Evolutionary conservation across 2,888 invertebrate species (phyloP), one percentile per base, ranked within the genome.

Genomic region (Microctonus hyperodae): DNA sequence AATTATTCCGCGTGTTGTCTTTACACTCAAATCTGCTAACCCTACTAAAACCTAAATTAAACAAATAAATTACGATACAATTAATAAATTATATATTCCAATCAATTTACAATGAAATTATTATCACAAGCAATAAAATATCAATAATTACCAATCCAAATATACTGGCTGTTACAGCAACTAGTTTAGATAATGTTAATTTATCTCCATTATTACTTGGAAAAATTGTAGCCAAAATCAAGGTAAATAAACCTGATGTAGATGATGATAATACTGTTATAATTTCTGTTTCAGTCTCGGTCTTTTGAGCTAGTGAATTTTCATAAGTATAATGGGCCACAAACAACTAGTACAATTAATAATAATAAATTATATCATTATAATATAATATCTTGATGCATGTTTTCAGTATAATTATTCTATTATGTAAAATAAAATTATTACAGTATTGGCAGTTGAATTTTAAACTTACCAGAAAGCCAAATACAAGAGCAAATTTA

Each of bases 251-350:
- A 74, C 94, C 93, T 53, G 97, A 93, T 0, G 94, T 91, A 31
- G 96, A 94, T 70, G 95, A 94, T 78, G 95, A 94, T 78, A 97
- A 87, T 62, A 97, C 90, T 74, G 95, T 95, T 50, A 97, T 95
- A 67, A 96, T 89, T 64, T 94, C 93, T 13, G 95, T 90, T 79
- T 94, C 91, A 3, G 95, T 92, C 16, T 16, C 16, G 20, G 16
- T 44, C 16, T 16, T 44, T 85, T 93, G 89, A 62, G 91, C 88
- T 70, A 97, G 86, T 59, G 97, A 95, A 79, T 95, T 87, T 84
- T 97, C 96, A 85, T 95, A 96, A 65, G 94, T 90, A 83, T 96
- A 96, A 86, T 96, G 97, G 66, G 96, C 96, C 78, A 93, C 85
- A 86, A 98, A 97, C 96, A 97, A 98, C 94, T 97, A 86, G 59